These are phyloP conservation scores for Nebria ingens DNA, from an alignment of 1,140 invertebrate species.

Conservation along the genomic window DNA sequence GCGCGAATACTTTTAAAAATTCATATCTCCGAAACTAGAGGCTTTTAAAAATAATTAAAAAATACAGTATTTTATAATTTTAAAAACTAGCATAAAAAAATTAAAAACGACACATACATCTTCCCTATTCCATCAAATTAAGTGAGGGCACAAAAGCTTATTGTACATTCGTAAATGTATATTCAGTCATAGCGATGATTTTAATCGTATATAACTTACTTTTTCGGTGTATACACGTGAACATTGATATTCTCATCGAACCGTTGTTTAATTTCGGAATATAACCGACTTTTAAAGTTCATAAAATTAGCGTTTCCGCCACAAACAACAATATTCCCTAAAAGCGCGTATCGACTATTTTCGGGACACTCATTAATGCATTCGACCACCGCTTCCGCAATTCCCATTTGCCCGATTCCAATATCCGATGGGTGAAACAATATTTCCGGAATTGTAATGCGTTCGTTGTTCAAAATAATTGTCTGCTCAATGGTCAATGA, in stretches of 20 bases:
- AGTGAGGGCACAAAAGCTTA: conserved; percentile 3
- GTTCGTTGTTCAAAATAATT: conserved; percentile 69
- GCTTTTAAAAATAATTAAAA: background rate
- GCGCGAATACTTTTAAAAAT: background rate
- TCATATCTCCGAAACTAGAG: background rate
- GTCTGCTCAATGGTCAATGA: no score
- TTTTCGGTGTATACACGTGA: conserved; percentile 56
- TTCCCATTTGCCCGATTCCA: conserved; percentile 88
- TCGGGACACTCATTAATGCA: conserved; percentile 61
- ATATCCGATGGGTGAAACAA: conserved; percentile 93
- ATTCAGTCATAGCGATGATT: conserved; percentile 1
- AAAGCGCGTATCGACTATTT: conserved; percentile 70
- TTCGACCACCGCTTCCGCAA: conserved; percentile 79
- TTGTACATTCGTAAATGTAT: conserved; percentile 4
- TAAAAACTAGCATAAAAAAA: no score
- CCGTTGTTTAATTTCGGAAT: conserved; percentile 66
- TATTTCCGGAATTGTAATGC: conserved; percentile 89
- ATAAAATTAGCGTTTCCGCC: conserved; percentile 83
- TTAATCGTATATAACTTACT: conserved; percentile 36
- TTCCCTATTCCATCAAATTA: background rate
- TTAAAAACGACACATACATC: no score
- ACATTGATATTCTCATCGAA: conserved; percentile 68
- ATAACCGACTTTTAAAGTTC: conserved; percentile 74
- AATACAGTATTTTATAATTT: no score
- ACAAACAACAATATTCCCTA: conserved; percentile 81